phyloP scores from a whole-genome alignment of 2,888 invertebrate genomes.

The Drosophila merina region DNA sequence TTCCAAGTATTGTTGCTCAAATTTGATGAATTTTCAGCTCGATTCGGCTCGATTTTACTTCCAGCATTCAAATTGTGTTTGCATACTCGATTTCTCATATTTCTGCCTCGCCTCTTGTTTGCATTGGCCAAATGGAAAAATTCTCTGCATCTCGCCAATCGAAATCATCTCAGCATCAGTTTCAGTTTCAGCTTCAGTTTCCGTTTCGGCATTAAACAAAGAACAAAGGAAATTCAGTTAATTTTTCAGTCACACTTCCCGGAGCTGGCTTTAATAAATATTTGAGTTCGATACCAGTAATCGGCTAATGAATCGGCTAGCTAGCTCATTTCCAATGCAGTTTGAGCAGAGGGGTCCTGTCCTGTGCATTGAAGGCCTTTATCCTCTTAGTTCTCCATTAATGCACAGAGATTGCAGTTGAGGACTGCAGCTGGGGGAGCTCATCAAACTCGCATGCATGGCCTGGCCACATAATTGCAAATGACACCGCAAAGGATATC shows the following conservation, averaged over 20 bases:
- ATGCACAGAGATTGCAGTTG: constrained; percentile 23
- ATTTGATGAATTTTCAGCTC: constrained; percentile 40
- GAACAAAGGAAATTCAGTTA: constrained; percentile 32
- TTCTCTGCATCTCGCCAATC: constrained; percentile 6
- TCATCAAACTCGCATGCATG: constrained; percentile 53
- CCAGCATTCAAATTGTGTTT: constrained; percentile 42
- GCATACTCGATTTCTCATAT: constrained; percentile 43
- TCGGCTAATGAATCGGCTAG: constrained; percentile 28
- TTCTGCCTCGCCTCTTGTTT: constrained; percentile 24
- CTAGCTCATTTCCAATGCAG: constrained; percentile 4
- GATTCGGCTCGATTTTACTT: constrained; percentile 26
- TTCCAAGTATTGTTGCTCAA: constrained; percentile 16
- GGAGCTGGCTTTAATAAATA: constrained; percentile 38
- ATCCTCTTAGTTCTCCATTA: constrained; percentile 12
- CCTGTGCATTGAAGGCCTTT: constrained; percentile 14
- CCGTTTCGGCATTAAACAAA: constrained; percentile 10
- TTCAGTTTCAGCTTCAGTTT: constrained; percentile 13
- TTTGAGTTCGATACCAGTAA: constrained; percentile 31
- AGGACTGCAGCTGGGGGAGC: constrained; percentile 24
- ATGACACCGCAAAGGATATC: constrained; percentile 51
- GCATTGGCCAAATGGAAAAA: constrained; percentile 38
- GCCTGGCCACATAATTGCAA: constrained; percentile 57
- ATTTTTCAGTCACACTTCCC: constrained; percentile 34
- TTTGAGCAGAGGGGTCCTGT: background rate
- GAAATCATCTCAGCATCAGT: constrained; percentile 10